A percentile compares a stretch with the other conserved stretches of the same genome.
These are phyloP conservation scores for Eupithecia vulgata DNA, from an alignment of 2,888 invertebrate species.

Conservation along the genomic window DNA sequence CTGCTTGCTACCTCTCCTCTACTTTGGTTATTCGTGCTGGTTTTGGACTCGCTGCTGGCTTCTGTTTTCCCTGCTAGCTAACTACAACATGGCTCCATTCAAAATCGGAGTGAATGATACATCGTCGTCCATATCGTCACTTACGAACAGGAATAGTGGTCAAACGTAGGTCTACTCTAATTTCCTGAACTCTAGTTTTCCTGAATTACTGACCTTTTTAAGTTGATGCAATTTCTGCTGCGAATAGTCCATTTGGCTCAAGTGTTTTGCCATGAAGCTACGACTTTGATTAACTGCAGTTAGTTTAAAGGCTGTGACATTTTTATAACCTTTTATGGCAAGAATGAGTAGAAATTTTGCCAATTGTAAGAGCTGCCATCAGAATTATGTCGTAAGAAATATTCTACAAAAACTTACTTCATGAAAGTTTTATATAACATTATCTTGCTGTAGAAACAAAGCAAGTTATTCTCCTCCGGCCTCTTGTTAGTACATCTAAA, in stretches of 20 bases:
- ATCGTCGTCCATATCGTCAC: too few species aligned
- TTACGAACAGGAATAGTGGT: too few species aligned
- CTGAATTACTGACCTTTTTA: background rate
- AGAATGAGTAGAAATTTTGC: background rate
- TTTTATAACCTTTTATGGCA: background rate
- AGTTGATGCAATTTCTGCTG: background rate
- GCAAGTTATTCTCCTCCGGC: too few species aligned
- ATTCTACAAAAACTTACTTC: background rate
- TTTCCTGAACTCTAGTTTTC: too few species aligned
- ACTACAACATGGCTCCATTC: too few species aligned
- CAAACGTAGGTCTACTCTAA: too few species aligned
- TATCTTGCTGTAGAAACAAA: background rate
- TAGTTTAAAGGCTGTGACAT: conserved; percentile 4
- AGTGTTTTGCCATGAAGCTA: background rate
- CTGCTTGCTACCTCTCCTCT: too few species aligned
- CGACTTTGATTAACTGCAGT: background rate
- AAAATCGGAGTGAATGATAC: too few species aligned
- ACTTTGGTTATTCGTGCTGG: too few species aligned
- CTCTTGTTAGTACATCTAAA: too few species aligned
- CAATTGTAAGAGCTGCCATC: background rate
- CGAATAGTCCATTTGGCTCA: background rate
- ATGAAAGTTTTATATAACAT: background rate
- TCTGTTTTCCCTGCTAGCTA: too few species aligned
- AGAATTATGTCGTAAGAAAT: background rate
- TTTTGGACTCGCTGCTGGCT: too few species aligned